Conservation (phyloP, 2,797 vertebrate species). For the Anguilla megastoma region DNA sequence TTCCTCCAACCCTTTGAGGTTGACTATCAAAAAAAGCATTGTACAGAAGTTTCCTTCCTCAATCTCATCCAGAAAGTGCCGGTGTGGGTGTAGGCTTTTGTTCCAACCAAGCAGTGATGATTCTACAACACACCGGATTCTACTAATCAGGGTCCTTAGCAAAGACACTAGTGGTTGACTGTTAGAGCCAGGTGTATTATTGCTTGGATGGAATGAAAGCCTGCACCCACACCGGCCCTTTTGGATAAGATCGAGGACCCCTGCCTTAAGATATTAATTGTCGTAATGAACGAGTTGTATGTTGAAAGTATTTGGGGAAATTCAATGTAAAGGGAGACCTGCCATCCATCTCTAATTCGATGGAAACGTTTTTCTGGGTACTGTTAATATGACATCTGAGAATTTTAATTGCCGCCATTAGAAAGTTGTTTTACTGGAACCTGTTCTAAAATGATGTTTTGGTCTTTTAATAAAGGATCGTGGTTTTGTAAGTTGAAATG, state of each 20-base stretch:
- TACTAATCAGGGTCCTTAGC: too few relatives aligned
- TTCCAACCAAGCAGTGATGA: too few relatives aligned
- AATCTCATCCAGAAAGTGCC: too few relatives aligned
- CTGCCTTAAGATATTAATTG: constrained; percentile 44
- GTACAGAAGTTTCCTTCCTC: constrained; percentile 24
- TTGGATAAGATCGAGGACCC: too few relatives aligned
- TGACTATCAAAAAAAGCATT: constrained; percentile 26
- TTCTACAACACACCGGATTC: too few relatives aligned
- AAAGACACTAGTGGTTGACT: too few relatives aligned
- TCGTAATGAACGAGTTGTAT: constrained; percentile 33
- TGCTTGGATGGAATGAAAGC: too few relatives aligned
- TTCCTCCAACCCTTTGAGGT: constrained; percentile 7
- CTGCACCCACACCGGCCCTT: too few relatives aligned
- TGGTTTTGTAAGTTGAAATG: not conserved
- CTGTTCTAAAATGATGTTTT: constrained; percentile 8
- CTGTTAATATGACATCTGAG: not conserved
- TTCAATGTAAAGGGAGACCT: constrained; percentile 34
- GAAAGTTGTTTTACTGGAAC: constrained; percentile 29
- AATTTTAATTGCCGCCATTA: constrained; percentile 16
- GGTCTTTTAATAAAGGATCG: constrained; percentile 11
- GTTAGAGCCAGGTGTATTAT: too few relatives aligned
- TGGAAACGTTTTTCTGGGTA: constrained; percentile 20
- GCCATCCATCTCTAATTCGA: not conserved
- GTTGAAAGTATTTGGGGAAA: constrained; percentile 36
- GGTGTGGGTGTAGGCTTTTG: too few relatives aligned